phyloP scores from a whole-genome alignment of 92 coral and sea anemone genomes.

The Ricordea florida region DNA sequence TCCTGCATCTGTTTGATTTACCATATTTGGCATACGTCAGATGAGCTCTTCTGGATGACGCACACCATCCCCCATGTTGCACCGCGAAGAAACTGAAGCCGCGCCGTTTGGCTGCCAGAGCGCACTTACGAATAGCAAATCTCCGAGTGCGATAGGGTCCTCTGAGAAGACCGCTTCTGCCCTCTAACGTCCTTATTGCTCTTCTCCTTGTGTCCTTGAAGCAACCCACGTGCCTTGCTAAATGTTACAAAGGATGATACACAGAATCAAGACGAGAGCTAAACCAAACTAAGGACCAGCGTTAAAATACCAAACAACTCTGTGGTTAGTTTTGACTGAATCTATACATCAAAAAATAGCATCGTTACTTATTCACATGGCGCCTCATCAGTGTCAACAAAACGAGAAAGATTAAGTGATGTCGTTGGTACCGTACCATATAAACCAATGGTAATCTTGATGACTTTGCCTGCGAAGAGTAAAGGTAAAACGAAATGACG shows the following conservation, averaged over 20 bases:
- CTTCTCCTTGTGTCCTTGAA: constrained; percentile 28
- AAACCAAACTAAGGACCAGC: too few relatives aligned
- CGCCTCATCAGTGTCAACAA: too few relatives aligned
- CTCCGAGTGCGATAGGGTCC: constrained; percentile 20
- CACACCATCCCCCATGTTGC: constrained; percentile 52
- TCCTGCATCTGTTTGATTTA: constrained; percentile 22
- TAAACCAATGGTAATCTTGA: too few relatives aligned
- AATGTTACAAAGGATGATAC: background rate
- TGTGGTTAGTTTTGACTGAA: too few relatives aligned
- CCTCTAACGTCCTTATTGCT: constrained; percentile 16
- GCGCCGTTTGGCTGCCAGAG: constrained; percentile 17
- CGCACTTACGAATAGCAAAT: constrained; percentile 28
- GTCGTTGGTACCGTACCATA: too few relatives aligned
- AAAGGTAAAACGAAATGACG: too few relatives aligned
- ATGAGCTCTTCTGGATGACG: constrained; percentile 38
- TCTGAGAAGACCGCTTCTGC: constrained; percentile 14
- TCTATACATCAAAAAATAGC: too few relatives aligned
- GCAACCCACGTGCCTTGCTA: constrained; percentile 16
- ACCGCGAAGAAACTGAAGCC: constrained; percentile 43
- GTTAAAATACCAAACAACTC: too few relatives aligned
- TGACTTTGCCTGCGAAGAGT: too few relatives aligned
- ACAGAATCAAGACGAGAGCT: too few relatives aligned
- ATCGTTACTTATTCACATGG: too few relatives aligned
- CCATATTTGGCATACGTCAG: constrained; percentile 61
- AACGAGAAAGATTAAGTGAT: too few relatives aligned